These are phyloP conservation scores for Rostratula benghalensis DNA, from an alignment of 2,113 vertebrate species.

Conservation along the genomic window DNA sequence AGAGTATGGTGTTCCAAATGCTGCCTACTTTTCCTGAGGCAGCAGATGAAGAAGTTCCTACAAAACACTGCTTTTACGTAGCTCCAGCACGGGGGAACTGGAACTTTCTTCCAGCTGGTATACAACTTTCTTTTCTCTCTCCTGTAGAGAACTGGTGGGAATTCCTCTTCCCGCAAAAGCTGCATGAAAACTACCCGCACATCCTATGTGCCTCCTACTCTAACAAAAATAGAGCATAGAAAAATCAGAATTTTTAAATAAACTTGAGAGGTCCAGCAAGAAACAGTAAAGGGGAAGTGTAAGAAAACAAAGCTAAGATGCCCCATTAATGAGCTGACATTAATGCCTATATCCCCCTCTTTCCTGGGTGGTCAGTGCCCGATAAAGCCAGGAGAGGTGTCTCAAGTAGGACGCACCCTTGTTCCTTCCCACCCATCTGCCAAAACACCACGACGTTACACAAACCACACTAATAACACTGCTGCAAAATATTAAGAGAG, in stretches of 20 bases:
- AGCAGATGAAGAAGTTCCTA: not conserved
- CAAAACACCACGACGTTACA: not conserved
- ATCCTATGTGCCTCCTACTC: not conserved
- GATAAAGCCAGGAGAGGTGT: not conserved
- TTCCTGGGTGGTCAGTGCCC: not conserved
- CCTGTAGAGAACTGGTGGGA: not conserved
- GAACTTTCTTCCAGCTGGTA: not conserved
- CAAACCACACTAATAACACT: not conserved
- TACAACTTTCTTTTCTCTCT: not conserved
- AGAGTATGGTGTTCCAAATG: not conserved
- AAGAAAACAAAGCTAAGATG: not conserved
- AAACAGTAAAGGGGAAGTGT: not conserved
- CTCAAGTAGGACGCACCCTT: not conserved
- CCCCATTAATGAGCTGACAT: not conserved
- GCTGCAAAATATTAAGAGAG: not conserved
- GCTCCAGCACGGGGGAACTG: not conserved
- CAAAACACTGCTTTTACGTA: not conserved
- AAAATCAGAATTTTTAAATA: not conserved
- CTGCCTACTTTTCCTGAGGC: not conserved
- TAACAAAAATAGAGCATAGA: not conserved
- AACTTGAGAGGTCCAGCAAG: not conserved
- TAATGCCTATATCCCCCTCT: not conserved
- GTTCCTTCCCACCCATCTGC: accelerated
- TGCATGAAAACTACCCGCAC: not conserved
- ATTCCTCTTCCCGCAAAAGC: not conserved